A percentile compares a stretch with the other conserved stretches of the same genome.
phyloP scores from a whole-genome alignment of 2,888 invertebrate species.

The Cenopis cana region DNA sequence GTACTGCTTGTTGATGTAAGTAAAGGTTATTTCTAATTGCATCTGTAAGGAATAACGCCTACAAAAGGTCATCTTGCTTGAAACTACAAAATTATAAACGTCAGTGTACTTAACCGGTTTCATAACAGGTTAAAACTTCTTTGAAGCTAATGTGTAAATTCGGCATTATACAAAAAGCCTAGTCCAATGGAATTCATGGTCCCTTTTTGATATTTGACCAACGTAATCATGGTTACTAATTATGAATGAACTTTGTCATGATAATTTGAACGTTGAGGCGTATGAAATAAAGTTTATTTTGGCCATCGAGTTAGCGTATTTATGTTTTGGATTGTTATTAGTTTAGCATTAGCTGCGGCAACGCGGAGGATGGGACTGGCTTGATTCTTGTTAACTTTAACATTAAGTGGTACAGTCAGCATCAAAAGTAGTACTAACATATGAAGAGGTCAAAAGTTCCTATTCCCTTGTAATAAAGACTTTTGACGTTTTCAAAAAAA shows the following conservation, averaged over 20 bases:
- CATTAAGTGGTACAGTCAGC: too few species aligned
- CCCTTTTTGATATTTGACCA: constrained; percentile 1
- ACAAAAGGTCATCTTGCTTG: too few species aligned
- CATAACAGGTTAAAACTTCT: neutral
- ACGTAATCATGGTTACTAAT: constrained; percentile 9
- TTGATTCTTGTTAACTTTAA: neutral
- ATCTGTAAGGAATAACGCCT: too few species aligned
- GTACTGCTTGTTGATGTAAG: too few species aligned
- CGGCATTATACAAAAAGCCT: constrained; percentile 12
- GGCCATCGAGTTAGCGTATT: constrained; percentile 56
- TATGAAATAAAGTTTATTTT: constrained; percentile 31
- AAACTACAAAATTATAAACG: too few species aligned
- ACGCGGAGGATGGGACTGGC: constrained; percentile 47
- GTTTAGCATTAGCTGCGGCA: constrained; percentile 48
- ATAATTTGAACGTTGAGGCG: neutral
- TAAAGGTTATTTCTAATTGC: too few species aligned
- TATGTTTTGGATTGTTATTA: constrained; percentile 58
- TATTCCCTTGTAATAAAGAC: too few species aligned
- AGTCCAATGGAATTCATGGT: constrained; percentile 23
- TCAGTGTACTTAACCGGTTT: neutral
- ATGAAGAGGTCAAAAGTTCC: too few species aligned
- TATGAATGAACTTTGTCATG: constrained; percentile 9
- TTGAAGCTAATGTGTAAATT: constrained; percentile 5
- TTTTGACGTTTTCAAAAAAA: too few species aligned
- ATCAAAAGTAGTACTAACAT: too few species aligned